These are phyloP conservation scores for Paedocypris sp. DNA, from an alignment of 2,113 vertebrate genomes.

Conservation along the genomic window DNA sequence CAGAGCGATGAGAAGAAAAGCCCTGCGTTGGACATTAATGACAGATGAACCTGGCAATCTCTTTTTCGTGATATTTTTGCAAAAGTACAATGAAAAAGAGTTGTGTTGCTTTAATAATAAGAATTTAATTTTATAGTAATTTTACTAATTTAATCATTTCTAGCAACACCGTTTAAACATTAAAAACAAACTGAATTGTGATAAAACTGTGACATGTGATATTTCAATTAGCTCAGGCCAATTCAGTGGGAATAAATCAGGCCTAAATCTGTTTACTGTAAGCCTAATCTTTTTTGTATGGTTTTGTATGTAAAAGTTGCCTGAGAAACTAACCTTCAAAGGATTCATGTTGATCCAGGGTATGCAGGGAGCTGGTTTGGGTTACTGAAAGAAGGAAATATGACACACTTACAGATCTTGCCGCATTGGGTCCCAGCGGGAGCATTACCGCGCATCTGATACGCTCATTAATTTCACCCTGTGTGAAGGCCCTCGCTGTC, in stretches of 20 bases:
- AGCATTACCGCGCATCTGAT: conserved; percentile 38
- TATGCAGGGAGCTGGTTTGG: conserved; percentile 16
- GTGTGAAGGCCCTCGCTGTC: conserved; percentile 25
- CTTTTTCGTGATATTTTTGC: conserved; percentile 25
- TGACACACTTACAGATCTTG: conserved; percentile 28
- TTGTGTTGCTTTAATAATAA: too few species aligned
- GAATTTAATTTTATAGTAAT: too few species aligned
- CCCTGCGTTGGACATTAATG: conserved; percentile 13
- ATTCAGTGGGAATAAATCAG: neutral
- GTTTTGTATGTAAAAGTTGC: too few species aligned
- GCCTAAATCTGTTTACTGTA: neutral
- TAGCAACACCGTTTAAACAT: conserved; percentile 18
- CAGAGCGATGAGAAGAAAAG: conserved; percentile 19
- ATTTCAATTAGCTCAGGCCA: neutral
- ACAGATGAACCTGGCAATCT: neutral
- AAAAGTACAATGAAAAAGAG: conserved; percentile 8
- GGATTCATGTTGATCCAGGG: neutral
- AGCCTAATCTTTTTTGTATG: too few species aligned
- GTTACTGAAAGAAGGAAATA: conserved; percentile 34
- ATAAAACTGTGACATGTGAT: conserved; percentile 10
- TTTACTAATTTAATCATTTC: too few species aligned
- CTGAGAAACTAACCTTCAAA: neutral
- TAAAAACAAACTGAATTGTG: neutral
- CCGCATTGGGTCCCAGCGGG: conserved; percentile 21
- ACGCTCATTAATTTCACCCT: conserved; percentile 37